phyloP scores from a whole-genome alignment of 2,888 invertebrate species.

The Dyspetes luteomarginatus region DNA sequence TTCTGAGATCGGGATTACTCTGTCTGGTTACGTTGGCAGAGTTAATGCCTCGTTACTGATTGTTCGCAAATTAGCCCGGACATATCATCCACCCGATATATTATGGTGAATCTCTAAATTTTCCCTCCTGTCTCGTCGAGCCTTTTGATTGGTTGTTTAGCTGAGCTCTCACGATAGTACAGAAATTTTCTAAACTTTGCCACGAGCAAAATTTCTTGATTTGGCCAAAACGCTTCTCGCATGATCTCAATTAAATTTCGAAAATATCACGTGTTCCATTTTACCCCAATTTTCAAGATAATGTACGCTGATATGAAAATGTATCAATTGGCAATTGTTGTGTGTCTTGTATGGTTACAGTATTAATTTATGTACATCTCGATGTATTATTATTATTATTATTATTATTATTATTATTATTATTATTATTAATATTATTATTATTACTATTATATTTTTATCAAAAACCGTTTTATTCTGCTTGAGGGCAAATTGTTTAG shows the following conservation, averaged over 20 bases:
- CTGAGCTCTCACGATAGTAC: background rate
- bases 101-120: conserved; percentile 6
- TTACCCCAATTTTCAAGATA: no score
- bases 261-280: no score
- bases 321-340: no score
- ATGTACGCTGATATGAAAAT: no score
- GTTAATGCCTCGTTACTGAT: conserved; percentile 13
- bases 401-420: no score
- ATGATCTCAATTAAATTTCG: no score
- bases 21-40: background rate
- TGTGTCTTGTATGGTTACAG: no score
- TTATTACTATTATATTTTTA: background rate
- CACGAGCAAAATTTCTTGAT: background rate
- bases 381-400: no score
- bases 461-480: background rate
- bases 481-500: background rate
- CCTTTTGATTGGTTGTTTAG: conserved; percentile 16
- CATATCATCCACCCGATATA: conserved; percentile 1
- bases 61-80: conserved; percentile 15
- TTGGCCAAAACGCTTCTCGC: no score
- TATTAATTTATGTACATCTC: no score
- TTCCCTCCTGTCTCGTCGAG: background rate
- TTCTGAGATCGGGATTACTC: background rate
- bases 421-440: no score
- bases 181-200: background rate